Evolutionary conservation across 2,797 vertebrate species (phyloP).

Genomic region (Pachyuromys duprasi): DNA sequence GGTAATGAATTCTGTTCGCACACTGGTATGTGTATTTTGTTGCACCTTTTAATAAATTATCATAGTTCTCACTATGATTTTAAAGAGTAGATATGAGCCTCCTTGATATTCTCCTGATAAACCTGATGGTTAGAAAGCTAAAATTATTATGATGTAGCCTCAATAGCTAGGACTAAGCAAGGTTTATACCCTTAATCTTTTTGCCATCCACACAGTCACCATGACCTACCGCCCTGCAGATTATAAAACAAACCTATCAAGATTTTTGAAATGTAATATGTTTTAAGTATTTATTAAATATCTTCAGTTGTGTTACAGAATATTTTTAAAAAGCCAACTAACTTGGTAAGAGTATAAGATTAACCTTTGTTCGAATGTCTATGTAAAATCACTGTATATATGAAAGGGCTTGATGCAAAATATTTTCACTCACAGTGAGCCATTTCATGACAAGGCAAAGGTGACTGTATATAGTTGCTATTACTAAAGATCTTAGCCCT

Average conservation of each 20-base stretch:
- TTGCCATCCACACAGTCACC: background rate
- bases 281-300: constrained; percentile 22
- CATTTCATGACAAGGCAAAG: constrained; percentile 58
- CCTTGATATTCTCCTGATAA: constrained; percentile 21
- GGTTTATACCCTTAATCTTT: background rate
- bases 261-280: background rate
- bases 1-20: background rate
- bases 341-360: constrained; percentile 16
- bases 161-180: background rate
- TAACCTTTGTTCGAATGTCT: background rate
- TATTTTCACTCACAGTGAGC: constrained; percentile 27
- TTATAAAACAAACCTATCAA: background rate
- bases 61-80: constrained; percentile 15
- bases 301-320: background rate
- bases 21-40: background rate
- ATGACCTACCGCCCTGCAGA: background rate
- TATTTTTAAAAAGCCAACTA: background rate
- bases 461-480: background rate
- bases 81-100: background rate
- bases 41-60: background rate
- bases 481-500: constrained; percentile 49
- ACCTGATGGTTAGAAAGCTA: constrained; percentile 11
- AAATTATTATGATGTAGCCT: background rate
- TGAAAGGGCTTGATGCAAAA: background rate
- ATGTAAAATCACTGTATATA: background rate